Conservation (phyloP, 1,140 invertebrate genomes). For the Heliconius hewitsoni region DNA sequence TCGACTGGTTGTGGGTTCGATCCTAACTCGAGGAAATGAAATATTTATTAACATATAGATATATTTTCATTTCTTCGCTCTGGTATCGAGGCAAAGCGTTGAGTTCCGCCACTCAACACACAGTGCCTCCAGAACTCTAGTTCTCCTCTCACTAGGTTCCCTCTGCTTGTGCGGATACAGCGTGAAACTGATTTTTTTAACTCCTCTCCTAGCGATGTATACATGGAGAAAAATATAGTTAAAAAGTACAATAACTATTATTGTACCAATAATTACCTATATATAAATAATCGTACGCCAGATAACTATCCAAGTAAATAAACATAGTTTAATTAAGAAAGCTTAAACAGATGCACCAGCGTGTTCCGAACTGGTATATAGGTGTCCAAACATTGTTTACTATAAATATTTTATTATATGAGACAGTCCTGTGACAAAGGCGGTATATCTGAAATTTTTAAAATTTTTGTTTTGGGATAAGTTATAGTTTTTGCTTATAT, state of each 20-base stretch:
- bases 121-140: too few relatives aligned
- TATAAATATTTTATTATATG: slow-evolving; percentile 38
- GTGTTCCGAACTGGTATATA: slow-evolving; percentile 42
- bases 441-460: neutral
- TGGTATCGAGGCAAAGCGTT: too few relatives aligned
- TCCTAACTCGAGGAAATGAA: too few relatives aligned
- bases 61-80: too few relatives aligned
- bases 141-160: too few relatives aligned
- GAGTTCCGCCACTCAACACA: too few relatives aligned
- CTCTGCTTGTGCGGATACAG: too few relatives aligned
- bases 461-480: neutral
- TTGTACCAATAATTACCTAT: neutral
- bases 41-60: too few relatives aligned
- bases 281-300: neutral
- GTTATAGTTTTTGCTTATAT: neutral
- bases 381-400: slow-evolving; percentile 45
- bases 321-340: slow-evolving; percentile 28
- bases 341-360: slow-evolving; percentile 39
- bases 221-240: neutral
- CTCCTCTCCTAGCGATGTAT: too few relatives aligned
- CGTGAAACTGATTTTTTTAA: too few relatives aligned
- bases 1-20: too few relatives aligned
- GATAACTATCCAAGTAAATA: slow-evolving; percentile 3
- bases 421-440: neutral
- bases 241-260: neutral